Evolutionary conservation across 2,888 invertebrate genomes (phyloP).

Genomic region (Branchipolynoe longqiensis): DNA sequence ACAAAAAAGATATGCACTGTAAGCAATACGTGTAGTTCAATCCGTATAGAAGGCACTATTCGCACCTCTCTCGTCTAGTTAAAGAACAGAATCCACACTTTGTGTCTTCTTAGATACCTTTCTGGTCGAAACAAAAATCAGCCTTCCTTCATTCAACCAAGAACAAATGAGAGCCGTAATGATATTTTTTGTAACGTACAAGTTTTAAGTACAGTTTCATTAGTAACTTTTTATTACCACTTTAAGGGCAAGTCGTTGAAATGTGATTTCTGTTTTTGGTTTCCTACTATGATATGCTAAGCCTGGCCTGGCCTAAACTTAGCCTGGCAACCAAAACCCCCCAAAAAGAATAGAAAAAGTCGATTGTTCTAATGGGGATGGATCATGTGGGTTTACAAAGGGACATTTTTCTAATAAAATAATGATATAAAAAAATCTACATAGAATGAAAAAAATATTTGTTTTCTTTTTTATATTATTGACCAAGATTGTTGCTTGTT

Average conservation of each 20-base stretch:
- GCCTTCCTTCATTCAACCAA: slow-evolving; percentile 22
- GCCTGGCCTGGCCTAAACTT: no score
- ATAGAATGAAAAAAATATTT: slow-evolving; percentile 52
- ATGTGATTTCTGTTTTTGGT: slow-evolving; percentile 29
- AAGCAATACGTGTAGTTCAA: slow-evolving; percentile 26
- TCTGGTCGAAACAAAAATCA: slow-evolving; percentile 44
- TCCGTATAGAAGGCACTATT: background rate
- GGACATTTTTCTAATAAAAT: slow-evolving; percentile 50
- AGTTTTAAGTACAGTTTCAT: slow-evolving; percentile 47
- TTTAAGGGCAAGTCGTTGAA: slow-evolving; percentile 18
- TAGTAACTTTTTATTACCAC: slow-evolving; percentile 23
- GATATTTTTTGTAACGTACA: slow-evolving; percentile 48
- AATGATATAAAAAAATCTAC: slow-evolving; percentile 53
- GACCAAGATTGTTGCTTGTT: slow-evolving; percentile 57
- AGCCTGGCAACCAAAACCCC: slow-evolving; percentile 32
- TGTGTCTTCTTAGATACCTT: slow-evolving; percentile 40
- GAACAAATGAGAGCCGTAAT: slow-evolving; percentile 36
- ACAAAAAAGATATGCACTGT: slow-evolving; percentile 35
- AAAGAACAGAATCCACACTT: slow-evolving; percentile 24
- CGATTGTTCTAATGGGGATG: slow-evolving; percentile 36
- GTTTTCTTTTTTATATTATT: slow-evolving; percentile 54
- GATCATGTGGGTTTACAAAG: slow-evolving; percentile 28
- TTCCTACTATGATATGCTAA: no score
- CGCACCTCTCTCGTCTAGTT: slow-evolving; percentile 15
- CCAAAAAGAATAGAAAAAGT: slow-evolving; percentile 24